Conservation (phyloP, 1,140 invertebrate genomes). For the Brachionus rubens region DNA sequence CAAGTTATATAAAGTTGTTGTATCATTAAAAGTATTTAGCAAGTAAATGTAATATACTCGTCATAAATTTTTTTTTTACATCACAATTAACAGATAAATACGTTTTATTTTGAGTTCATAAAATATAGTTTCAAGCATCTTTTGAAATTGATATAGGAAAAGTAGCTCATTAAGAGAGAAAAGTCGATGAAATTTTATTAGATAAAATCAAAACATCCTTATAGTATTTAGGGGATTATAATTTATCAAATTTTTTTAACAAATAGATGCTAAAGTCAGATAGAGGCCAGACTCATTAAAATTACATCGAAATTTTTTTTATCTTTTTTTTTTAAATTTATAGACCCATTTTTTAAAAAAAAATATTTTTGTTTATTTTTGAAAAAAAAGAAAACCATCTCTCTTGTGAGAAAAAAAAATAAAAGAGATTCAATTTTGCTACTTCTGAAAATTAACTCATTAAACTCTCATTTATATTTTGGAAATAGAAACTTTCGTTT, state of each 20-base stretch:
- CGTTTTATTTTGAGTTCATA: too few relatives aligned
- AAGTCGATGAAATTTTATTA: background rate
- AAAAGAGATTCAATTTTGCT: background rate
- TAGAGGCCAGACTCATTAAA: conserved; percentile 18
- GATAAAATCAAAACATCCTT: background rate
- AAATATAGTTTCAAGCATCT: background rate
- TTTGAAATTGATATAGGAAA: too few relatives aligned
- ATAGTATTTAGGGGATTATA: background rate
- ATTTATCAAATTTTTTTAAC: conserved; percentile 19
- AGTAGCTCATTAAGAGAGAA: background rate
- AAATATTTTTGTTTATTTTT: background rate
- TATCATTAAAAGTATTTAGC: too few relatives aligned
- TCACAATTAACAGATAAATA: too few relatives aligned
- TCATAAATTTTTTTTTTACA: too few relatives aligned
- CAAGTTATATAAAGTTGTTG: too few relatives aligned
- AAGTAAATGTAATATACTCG: background rate
- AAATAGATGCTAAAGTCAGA: background rate
- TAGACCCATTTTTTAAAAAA: background rate
- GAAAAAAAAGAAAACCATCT: background rate
- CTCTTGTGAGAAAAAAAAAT: background rate
- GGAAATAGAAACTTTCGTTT: background rate
- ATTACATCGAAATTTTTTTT: background rate
- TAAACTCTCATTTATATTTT: conserved; percentile 19
- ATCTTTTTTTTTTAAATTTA: background rate
- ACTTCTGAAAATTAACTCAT: conserved; percentile 34